A percentile compares a stretch with the other conserved stretches of the same genome.
Evolutionary conservation across 1,140 invertebrate genomes (phyloP).

Genomic region (Pemphigus obesinymphae): DNA sequence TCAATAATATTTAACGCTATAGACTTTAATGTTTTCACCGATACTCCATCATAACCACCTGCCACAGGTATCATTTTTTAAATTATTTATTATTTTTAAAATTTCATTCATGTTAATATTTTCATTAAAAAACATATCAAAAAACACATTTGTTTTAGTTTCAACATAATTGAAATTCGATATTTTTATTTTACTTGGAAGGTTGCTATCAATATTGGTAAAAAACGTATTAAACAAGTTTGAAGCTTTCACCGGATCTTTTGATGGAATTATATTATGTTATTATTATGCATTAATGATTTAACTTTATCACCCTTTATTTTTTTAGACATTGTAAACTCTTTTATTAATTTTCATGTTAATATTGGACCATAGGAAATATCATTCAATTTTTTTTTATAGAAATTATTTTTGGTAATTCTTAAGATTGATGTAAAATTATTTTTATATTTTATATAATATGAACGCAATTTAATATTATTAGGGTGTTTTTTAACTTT

Average conservation of each 20-base stretch:
- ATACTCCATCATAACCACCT: background rate
- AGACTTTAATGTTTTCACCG: background rate
- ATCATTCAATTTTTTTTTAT: background rate
- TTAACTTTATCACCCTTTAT: background rate
- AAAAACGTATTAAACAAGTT: background rate
- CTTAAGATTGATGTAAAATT: background rate
- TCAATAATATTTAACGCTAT: no score
- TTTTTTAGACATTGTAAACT: background rate
- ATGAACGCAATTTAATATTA: background rate
- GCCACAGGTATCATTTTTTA: background rate
- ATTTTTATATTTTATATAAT: background rate
- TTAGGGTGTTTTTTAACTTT: background rate
- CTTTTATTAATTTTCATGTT: background rate
- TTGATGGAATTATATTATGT: background rate
- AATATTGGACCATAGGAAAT: background rate
- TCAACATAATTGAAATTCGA: background rate
- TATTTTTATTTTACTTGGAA: background rate
- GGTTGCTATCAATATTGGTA: background rate
- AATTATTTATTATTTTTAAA: background rate
- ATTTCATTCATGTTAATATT: background rate
- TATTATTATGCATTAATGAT: no score
- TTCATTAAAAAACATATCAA: background rate
- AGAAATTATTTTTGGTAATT: background rate
- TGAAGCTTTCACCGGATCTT: background rate
- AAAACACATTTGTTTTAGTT: background rate